Evolutionary conservation across 2,888 invertebrate genomes (phyloP).

Genomic region (Ophonus ardosiacus): DNA sequence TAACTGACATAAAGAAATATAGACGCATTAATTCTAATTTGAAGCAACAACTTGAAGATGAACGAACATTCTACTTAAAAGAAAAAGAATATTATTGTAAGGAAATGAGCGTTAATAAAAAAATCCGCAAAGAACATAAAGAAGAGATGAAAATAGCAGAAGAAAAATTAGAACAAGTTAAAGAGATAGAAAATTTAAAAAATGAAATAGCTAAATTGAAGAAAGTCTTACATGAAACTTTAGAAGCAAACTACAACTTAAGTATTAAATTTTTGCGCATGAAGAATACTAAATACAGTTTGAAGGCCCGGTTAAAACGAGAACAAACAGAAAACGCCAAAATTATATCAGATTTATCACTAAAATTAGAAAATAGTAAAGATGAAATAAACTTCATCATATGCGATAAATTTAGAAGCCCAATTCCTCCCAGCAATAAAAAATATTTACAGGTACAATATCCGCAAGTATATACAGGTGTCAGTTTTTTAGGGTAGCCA

Average conservation of each 20-base stretch:
- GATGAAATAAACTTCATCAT: slow-evolving; percentile 71
- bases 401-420: slow-evolving; percentile 70
- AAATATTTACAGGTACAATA: slow-evolving; percentile 73
- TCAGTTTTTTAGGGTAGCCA: no score
- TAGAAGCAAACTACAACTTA: slow-evolving; percentile 75
- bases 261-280: slow-evolving; percentile 75
- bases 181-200: slow-evolving; percentile 71
- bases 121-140: slow-evolving; percentile 68
- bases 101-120: slow-evolving; percentile 75
- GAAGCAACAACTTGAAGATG: slow-evolving; percentile 78
- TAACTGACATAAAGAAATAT: slow-evolving; percentile 76
- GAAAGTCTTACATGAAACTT: slow-evolving; percentile 72
- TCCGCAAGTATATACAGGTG: no score
- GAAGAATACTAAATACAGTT: slow-evolving; percentile 73
- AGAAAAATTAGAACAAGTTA: slow-evolving; percentile 65
- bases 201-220: slow-evolving; percentile 73
- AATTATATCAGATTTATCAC: slow-evolving; percentile 71
- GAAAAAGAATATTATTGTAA: slow-evolving; percentile 78
- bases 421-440: slow-evolving; percentile 73
- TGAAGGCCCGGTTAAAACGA: slow-evolving; percentile 71
- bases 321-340: slow-evolving; percentile 71
- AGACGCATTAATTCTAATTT: slow-evolving; percentile 76
- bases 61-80: slow-evolving; percentile 77
- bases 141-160: slow-evolving; percentile 70
- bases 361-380: slow-evolving; percentile 71